phyloP scores from a whole-genome alignment of 1,140 invertebrate species.

The Drosophila setifemur region DNA sequence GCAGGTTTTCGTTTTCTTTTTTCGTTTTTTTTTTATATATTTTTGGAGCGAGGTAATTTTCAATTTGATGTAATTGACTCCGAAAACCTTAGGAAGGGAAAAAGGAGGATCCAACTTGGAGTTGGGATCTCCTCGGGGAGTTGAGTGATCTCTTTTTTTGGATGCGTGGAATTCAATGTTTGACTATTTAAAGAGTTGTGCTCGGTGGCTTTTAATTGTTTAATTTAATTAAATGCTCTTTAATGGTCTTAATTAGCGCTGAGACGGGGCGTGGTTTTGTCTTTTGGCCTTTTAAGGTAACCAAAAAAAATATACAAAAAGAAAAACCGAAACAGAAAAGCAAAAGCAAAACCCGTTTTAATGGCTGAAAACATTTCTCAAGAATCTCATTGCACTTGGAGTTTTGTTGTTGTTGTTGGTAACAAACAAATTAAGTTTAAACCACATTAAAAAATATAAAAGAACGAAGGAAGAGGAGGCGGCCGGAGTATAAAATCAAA shows the following conservation, averaged over 20 bases:
- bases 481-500: conserved; percentile 28
- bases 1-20: conserved; percentile 22
- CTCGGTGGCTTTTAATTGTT: conserved; percentile 66
- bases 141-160: conserved; percentile 5
- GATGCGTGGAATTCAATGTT: conserved; percentile 13
- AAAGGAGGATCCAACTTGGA: background rate
- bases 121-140: conserved; percentile 3
- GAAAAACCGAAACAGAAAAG: no score
- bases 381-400: conserved; percentile 59
- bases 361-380: conserved; percentile 48
- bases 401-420: conserved; percentile 9
- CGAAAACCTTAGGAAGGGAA: background rate
- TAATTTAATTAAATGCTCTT: conserved; percentile 79
- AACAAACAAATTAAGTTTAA: conserved; percentile 67
- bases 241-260: conserved; percentile 72
- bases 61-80: conserved; percentile 44
- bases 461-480: conserved; percentile 28
- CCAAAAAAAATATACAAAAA: no score
- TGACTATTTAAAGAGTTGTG: conserved; percentile 27
- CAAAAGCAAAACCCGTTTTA: conserved; percentile 38
- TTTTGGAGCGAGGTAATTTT: conserved; percentile 29
- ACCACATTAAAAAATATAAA: conserved; percentile 49
- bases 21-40: conserved; percentile 45
- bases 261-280: conserved; percentile 20
- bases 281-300: conserved; percentile 63